These are phyloP conservation scores for Odocoileus virginianus DNA, from an alignment of 2,113 vertebrate species.

Conservation along the genomic window DNA sequence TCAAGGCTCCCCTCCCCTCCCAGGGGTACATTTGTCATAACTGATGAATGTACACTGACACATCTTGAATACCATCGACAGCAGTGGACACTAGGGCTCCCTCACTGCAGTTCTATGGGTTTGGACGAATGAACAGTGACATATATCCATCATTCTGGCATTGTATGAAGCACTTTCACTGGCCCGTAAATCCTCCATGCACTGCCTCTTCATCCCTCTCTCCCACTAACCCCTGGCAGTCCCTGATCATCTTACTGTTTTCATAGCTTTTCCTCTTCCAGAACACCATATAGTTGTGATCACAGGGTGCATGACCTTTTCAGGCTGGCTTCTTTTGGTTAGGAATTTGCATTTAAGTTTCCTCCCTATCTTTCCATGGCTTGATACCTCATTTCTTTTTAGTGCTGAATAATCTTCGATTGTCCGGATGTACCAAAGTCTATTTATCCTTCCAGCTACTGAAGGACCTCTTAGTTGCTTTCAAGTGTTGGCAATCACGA, in stretches of 20 bases:
- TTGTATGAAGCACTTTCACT: background rate
- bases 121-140: background rate
- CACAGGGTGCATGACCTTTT: background rate
- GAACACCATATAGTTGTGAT: background rate
- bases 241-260: background rate
- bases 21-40: background rate
- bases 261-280: background rate
- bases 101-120: background rate
- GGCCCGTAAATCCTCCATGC: background rate
- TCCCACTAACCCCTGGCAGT: background rate
- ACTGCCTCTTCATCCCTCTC: too few species aligned
- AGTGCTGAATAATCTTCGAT: background rate
- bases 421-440: background rate
- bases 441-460: background rate
- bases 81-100: background rate
- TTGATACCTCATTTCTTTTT: background rate
- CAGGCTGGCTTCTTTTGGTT: background rate
- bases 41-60: background rate
- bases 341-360: background rate
- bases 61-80: background rate
- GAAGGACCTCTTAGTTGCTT: background rate
- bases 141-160: too few species aligned
- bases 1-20: background rate
- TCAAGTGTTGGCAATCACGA: background rate
- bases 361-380: background rate